Evolutionary conservation across 2,797 vertebrate genomes (phyloP).

Genomic region (Rhynchotus rufescens): DNA sequence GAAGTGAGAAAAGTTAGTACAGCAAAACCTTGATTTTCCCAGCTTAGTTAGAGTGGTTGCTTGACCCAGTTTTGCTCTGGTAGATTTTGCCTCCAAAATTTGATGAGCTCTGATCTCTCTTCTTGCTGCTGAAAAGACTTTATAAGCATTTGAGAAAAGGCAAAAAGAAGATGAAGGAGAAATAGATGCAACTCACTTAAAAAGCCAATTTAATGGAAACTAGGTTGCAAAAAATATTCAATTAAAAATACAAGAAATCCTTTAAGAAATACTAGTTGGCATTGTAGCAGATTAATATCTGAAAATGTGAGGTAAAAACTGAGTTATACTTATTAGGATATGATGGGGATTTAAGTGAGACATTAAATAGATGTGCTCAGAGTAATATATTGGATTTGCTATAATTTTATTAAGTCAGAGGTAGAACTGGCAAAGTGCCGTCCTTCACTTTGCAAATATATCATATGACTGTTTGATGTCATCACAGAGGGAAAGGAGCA

Average conservation of each 20-base stretch:
- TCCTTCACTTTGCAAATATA: background rate
- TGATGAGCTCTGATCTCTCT: background rate
- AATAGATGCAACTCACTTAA: background rate
- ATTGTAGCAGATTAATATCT: background rate
- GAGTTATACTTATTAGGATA: conserved; percentile 34
- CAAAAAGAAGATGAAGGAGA: background rate
- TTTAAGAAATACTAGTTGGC: background rate
- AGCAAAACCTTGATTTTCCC: background rate
- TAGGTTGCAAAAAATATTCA: background rate
- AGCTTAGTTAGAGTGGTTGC: background rate
- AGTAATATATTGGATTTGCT: conserved; percentile 36
- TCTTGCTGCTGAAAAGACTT: background rate
- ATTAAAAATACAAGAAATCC: background rate
- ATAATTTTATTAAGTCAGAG: conserved; percentile 37
- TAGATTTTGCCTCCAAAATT: background rate
- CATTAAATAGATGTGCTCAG: conserved; percentile 33
- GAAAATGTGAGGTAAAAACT: conserved; percentile 35
- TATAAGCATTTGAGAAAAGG: background rate
- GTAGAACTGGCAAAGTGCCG: background rate
- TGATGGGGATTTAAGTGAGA: conserved; percentile 31
- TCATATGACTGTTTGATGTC: background rate
- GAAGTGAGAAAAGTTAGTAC: background rate
- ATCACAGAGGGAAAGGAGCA: background rate
- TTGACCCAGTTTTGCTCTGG: background rate
- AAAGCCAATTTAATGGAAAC: background rate